A percentile compares a stretch with the other conserved stretches of the same genome.
These are phyloP conservation scores for Scomber colias DNA, from an alignment of 2,113 vertebrate species.

Conservation along the genomic window DNA sequence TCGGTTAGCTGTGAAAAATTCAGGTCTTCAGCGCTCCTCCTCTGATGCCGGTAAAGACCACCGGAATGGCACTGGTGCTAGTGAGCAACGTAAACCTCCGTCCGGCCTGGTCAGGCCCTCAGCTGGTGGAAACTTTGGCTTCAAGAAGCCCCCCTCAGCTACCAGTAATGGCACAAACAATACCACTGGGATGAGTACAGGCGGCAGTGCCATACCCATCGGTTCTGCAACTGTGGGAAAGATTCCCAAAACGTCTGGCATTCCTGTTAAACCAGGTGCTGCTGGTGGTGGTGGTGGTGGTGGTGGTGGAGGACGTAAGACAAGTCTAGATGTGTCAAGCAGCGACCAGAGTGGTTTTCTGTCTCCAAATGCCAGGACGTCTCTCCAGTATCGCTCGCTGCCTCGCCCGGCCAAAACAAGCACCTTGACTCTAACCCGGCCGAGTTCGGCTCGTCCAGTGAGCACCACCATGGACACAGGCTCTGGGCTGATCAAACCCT, in stretches of 20 bases:
- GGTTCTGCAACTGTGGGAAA: slow-evolving; percentile 87
- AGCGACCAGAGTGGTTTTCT: slow-evolving; percentile 90
- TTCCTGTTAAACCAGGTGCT: slow-evolving; percentile 91
- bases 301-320: slow-evolving; percentile 87
- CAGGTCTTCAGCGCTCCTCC: slow-evolving; percentile 92
- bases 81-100: slow-evolving; percentile 92
- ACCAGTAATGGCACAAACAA: slow-evolving; percentile 76
- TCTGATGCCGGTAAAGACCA: slow-evolving; percentile 94
- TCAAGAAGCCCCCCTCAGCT: slow-evolving; percentile 89
- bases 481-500: slow-evolving; percentile 87
- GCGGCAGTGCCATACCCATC: slow-evolving; percentile 65
- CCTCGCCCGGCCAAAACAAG: slow-evolving; percentile 96
- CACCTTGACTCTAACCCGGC: slow-evolving; percentile 91
- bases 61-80: slow-evolving; percentile 55
- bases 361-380: slow-evolving; percentile 91
- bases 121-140: slow-evolving; percentile 91
- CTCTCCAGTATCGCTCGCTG: slow-evolving; percentile 96
- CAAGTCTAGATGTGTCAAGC: slow-evolving; percentile 92
- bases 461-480: slow-evolving; percentile 92
- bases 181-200: slow-evolving; percentile 84
- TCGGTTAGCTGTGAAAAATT: slow-evolving; percentile 89
- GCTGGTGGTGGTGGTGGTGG: slow-evolving; percentile 30
- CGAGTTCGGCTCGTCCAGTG: slow-evolving; percentile 85
- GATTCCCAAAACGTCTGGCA: slow-evolving; percentile 91
- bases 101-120: slow-evolving; percentile 92